These are phyloP conservation scores for Panorpa germanica DNA, from an alignment of 2,888 invertebrate species.

Conservation along the genomic window DNA sequence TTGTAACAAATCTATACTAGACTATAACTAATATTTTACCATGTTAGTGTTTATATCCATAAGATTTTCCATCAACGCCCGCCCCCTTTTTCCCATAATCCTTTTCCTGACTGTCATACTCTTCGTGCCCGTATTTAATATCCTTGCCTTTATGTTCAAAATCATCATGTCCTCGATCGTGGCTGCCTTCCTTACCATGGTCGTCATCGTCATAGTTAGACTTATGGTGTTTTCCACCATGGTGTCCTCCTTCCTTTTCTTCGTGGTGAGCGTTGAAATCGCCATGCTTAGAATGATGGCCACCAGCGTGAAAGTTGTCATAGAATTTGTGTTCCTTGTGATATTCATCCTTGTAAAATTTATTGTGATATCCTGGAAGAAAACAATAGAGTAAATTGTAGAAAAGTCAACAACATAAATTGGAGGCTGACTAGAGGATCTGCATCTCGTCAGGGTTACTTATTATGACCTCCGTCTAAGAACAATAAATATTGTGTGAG, in stretches of 20 bases:
- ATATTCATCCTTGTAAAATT: constrained; percentile 60
- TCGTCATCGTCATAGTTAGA: constrained; percentile 37
- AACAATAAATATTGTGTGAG: too few relatives aligned
- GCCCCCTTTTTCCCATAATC: too few relatives aligned
- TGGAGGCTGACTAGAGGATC: too few relatives aligned
- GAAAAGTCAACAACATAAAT: too few relatives aligned
- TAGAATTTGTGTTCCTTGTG: constrained; percentile 64
- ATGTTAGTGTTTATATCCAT: too few relatives aligned
- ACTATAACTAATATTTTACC: too few relatives aligned
- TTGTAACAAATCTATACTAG: too few relatives aligned
- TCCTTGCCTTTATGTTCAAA: constrained; percentile 24
- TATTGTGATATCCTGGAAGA: constrained; percentile 45
- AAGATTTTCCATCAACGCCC: too few relatives aligned
- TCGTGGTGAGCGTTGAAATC: constrained; percentile 44
- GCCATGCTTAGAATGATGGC: constrained; percentile 47
- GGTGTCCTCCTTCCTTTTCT: constrained; percentile 39
- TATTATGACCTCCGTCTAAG: too few relatives aligned
- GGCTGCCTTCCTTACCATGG: constrained; percentile 38
- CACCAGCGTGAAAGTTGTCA: constrained; percentile 51
- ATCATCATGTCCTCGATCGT: constrained; percentile 36
- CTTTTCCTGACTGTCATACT: constrained; percentile 27
- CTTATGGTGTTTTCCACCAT: constrained; percentile 43
- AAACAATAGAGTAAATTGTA: too few relatives aligned
- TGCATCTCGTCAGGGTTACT: too few relatives aligned
- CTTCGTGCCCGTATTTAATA: too few relatives aligned